Evolutionary conservation across 2,888 invertebrate species (phyloP).

Genomic region (Drepanosiphum platanoidis): DNA sequence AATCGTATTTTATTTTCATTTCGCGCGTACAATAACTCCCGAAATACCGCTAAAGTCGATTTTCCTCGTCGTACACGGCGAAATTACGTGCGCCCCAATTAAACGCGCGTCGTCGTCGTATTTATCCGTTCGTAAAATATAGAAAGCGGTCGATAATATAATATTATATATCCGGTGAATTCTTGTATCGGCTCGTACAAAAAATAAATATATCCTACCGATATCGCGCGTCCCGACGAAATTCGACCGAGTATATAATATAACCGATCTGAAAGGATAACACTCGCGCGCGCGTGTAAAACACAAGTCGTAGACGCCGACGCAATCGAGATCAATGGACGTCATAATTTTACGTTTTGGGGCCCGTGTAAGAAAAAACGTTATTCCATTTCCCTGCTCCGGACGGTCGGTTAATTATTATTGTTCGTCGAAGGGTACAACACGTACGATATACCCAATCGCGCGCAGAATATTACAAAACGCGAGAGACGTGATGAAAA

Average conservation of each 20-base stretch:
- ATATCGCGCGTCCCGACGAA: background rate
- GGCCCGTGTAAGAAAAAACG: too few relatives aligned
- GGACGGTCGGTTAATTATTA: background rate
- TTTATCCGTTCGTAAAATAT: background rate
- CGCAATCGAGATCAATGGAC: background rate
- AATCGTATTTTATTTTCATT: constrained; percentile 27
- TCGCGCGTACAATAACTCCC: constrained; percentile 8
- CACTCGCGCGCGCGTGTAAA: too few relatives aligned
- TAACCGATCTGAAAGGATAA: too few relatives aligned
- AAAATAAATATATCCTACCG: too few relatives aligned
- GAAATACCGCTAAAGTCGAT: background rate
- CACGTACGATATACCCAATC: background rate
- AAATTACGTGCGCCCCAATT: constrained; percentile 18
- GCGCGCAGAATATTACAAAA: background rate
- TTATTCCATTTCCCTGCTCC: too few relatives aligned
- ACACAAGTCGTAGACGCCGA: too few relatives aligned
- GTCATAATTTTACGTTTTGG: background rate
- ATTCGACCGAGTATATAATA: background rate
- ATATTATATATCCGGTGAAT: background rate
- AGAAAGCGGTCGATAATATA: background rate
- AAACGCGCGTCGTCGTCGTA: background rate
- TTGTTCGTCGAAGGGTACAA: too few relatives aligned
- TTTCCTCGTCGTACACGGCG: background rate
- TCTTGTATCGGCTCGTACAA: too few relatives aligned
- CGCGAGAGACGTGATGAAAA: background rate